Base-by-base conservation (phyloP, 2,888 invertebrate species). In the Brachylomia viminalis region DNA sequence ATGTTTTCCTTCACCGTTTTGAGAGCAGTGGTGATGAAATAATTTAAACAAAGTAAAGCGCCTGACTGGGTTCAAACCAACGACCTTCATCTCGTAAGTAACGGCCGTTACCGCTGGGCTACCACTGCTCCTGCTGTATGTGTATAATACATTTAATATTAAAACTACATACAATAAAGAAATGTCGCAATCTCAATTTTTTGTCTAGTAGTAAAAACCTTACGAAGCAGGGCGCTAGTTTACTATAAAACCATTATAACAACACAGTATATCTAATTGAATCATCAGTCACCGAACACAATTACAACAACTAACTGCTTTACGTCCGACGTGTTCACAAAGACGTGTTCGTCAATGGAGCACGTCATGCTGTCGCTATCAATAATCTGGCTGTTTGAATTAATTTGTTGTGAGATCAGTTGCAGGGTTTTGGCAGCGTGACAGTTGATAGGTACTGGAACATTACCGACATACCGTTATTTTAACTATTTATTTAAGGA, bases 301-400 rank as follows among this genome's bases (percentile, higher is more conserved):
- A 42, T 66, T 30, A 71, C 74, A 54, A 59, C 62, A 45, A 54
- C 52, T 33, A 68, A 72, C 62, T 65, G 47, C 66, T 61, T 56
- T 38, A 68, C 58, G 61, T 66, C 54, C 27, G 56, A 49, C 72
- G 30, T 58, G 72, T 56, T 52, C 61, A 77, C 82, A 75, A 71
- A 74, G 75, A 71, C 75, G 27, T 74, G 69, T 65, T 65, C 58
- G 66, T 64, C 62, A 71, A 71, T 59, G 56, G 27, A 56, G 68
- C 73, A 67, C 61, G 72, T 69, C 77, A 76, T 49, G 67, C 42
- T 47, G 66, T 47, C 54, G 54, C 20, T 56, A 81, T 64, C 82
- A 59, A 66, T 84, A 71, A 80, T 72, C 81, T 77, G 71, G 65
- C 68, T 59, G 75, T 56, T 68, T 17, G 38, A 65, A 61, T 62